Percentiles rank a stretch among this genome's conserved stretches.
Evolutionary conservation across 2,797 vertebrate species (phyloP).

Genomic region (Lacerta bilineata): DNA sequence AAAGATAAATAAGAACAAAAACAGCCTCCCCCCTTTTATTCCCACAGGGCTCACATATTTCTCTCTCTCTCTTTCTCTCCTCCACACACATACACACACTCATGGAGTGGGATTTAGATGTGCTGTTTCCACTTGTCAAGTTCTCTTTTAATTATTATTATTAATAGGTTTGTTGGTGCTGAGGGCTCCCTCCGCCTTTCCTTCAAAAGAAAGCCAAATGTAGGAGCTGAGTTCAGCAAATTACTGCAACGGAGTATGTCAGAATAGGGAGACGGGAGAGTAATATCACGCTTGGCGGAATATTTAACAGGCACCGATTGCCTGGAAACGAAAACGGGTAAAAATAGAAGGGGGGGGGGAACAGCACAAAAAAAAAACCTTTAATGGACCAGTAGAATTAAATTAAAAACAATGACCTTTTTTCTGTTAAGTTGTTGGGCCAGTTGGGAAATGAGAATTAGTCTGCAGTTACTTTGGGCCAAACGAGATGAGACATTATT

Average conservation of each 20-base stretch:
- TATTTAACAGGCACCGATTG: conserved; percentile 75
- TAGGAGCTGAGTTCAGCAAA: conserved; percentile 74
- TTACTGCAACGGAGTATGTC: conserved; percentile 48
- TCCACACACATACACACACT: too few relatives aligned
- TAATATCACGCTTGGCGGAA: conserved; percentile 71
- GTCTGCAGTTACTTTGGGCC: not conserved
- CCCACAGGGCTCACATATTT: not conserved
- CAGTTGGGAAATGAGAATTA: not conserved
- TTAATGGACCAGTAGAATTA: conserved; percentile 55
- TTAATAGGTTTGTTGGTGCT: conserved; percentile 74
- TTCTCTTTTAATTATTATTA: conserved; percentile 74
- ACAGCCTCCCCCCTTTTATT: conserved; percentile 3
- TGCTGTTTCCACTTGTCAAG: conserved; percentile 68
- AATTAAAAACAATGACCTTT: conserved; percentile 15
- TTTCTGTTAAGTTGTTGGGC: not conserved
- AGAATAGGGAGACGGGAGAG: conserved; percentile 67
- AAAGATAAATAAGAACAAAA: not conserved
- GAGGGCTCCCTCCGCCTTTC: not conserved
- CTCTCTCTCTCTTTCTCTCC: not conserved
- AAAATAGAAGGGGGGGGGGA: conserved; percentile 54
- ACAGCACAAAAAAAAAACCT: conserved; percentile 50
- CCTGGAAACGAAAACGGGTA: conserved; percentile 68
- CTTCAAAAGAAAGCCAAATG: not conserved
- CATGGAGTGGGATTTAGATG: conserved; percentile 52
- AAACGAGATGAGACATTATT: not conserved